These are phyloP conservation scores for Aphidius ervi DNA, from an alignment of 1,140 invertebrate species.

Conservation along the genomic window DNA sequence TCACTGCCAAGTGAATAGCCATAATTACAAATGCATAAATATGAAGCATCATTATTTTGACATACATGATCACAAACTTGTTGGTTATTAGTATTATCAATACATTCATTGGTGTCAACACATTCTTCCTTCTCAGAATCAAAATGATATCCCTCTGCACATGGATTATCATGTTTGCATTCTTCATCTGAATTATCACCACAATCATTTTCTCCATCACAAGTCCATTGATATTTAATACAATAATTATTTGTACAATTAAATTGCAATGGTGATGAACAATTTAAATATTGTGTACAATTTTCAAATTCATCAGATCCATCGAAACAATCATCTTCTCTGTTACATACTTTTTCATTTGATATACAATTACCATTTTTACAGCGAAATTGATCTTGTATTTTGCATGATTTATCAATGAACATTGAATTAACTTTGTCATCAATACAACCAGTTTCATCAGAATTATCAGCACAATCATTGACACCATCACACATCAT, in stretches of 20 bases:
- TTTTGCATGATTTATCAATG: slow-evolving; percentile 12
- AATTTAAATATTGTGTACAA: slow-evolving; percentile 30
- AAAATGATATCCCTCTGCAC: no score
- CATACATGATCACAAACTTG: slow-evolving; percentile 83
- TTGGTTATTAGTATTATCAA: slow-evolving; percentile 46
- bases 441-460: slow-evolving; percentile 40
- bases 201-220: slow-evolving; percentile 72
- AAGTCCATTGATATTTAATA: slow-evolving; percentile 60
- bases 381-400: slow-evolving; percentile 47
- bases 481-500: slow-evolving; percentile 51
- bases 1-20: slow-evolving; percentile 68
- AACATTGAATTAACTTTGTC: neutral
- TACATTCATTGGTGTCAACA: slow-evolving; percentile 78
- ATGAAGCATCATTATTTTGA: slow-evolving; percentile 71
- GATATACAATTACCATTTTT: slow-evolving; percentile 68
- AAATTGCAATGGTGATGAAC: no score
- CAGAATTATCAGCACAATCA: slow-evolving; percentile 55
- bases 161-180: neutral
- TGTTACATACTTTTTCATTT: slow-evolving; percentile 72
- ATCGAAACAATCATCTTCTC: slow-evolving; percentile 68
- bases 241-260: slow-evolving; percentile 63
- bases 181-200: slow-evolving; percentile 72
- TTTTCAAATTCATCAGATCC: slow-evolving; percentile 67
- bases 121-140: slow-evolving; percentile 8
- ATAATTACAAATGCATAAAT: slow-evolving; percentile 72